Base-by-base conservation (phyloP, 2,888 invertebrate species). In the Limenitis camilla region DNA sequence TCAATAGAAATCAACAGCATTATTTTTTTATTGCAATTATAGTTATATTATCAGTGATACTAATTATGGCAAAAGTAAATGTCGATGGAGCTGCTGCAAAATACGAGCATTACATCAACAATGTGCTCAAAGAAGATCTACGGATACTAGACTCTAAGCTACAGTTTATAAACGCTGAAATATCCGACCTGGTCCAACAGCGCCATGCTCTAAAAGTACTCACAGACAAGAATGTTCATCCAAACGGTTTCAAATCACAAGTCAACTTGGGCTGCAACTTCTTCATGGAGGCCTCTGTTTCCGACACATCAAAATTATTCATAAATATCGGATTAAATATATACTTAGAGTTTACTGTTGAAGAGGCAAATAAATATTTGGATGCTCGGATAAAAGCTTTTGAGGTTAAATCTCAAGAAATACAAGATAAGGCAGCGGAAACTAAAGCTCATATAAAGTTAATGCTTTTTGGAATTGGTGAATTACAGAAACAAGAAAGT, bases 221-320 rank as follows among this genome's bases (percentile, higher is more conserved):
- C 4, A 74, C 89, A 44, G 88, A 90, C 52, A 88, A 88, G 33
- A 79, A 84, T 4, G 69, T 88, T 0, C 83, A 90, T 42, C 85
- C 89, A 5, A 50, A 71, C 19, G 83, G 86, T 2, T 83, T 84
- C 46, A 85, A 85, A 68, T 74, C 79, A 4, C 85, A 86, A 67
- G 89, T 96, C 29, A 94, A 96, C 71, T 79, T 96, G 31, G 96
- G 96, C n/a, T 92, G 93, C 63, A 94, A 93, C 72, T 93, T 95
- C 62, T 96, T 94, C 66, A 91, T 94, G 72, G 92, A 95, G 73
- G 94, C 94, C 0, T 82, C 91, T 49, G 91, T 95, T 47, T 79
- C 88, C 46, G 91, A 94, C 69, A 83, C 91, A 1, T 90, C 91
- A 0, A 88, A 78, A 38, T 90, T 96, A 46, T 80, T 92, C 28